These are phyloP conservation scores for Gracilinanus agilis DNA, from an alignment of 2,113 vertebrate genomes.

Conservation along the genomic window DNA sequence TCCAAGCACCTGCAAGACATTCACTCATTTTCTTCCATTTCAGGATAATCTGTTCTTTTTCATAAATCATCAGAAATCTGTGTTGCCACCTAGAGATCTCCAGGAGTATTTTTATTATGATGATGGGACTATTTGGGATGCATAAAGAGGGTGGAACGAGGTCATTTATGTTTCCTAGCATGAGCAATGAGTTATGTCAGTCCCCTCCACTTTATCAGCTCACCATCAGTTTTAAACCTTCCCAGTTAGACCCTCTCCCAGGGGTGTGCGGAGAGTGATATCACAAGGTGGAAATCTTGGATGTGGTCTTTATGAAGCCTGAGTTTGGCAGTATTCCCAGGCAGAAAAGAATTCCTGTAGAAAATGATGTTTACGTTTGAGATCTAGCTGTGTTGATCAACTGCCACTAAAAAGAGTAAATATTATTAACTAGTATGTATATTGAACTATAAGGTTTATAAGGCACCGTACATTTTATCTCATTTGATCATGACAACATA, in stretches of 20 bases:
- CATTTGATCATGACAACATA: not conserved
- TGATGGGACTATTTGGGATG: not conserved
- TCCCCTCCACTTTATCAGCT: not conserved
- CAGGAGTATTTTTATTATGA: not conserved
- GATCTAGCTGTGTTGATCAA: not conserved
- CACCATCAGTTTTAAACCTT: not conserved
- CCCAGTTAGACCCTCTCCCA: not conserved
- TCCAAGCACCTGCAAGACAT: not conserved
- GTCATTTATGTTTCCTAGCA: not conserved
- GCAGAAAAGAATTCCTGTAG: not conserved
- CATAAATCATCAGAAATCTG: not conserved
- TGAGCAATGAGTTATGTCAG: not conserved
- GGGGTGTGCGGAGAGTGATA: not conserved
- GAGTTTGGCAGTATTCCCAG: not conserved
- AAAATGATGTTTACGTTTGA: not conserved
- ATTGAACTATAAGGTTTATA: not conserved
- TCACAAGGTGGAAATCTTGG: not conserved
- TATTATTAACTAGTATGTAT: not conserved
- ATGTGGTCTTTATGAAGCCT: not conserved
- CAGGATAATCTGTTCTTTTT: not conserved
- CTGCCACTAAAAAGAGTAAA: not conserved
- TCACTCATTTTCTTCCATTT: constrained; percentile 8
- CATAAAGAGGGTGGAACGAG: not conserved
- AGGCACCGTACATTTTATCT: not conserved
- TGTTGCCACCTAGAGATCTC: not conserved